These are phyloP conservation scores for Drosophila picticornis DNA, from an alignment of 2,888 invertebrate genomes.

Conservation along the genomic window DNA sequence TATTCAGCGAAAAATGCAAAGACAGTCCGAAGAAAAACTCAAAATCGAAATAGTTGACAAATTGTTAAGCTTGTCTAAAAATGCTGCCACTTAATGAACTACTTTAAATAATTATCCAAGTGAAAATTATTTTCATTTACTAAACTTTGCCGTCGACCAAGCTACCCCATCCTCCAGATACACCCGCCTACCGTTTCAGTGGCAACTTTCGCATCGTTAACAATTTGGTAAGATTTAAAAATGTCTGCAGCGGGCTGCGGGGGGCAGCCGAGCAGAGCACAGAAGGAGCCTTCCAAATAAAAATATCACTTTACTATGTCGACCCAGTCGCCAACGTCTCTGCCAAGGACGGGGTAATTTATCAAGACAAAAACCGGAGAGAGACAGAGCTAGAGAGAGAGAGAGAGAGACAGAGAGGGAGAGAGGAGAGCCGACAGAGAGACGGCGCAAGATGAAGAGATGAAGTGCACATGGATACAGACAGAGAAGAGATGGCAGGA, in stretches of 20 bases:
- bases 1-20: slow-evolving; percentile 26
- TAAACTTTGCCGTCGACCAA: slow-evolving; percentile 68
- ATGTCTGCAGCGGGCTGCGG: slow-evolving; percentile 47
- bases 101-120: slow-evolving; percentile 78
- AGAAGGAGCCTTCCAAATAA: slow-evolving; percentile 60
- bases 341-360: slow-evolving; percentile 81
- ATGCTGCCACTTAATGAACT: slow-evolving; percentile 77
- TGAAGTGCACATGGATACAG: slow-evolving; percentile 53
- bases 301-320: slow-evolving; percentile 81
- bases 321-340: slow-evolving; percentile 58
- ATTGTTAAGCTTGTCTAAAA: slow-evolving; percentile 62
- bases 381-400: neutral
- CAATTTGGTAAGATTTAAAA: slow-evolving; percentile 81
- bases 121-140: slow-evolving; percentile 78
- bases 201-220: slow-evolving; percentile 79
- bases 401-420: neutral
- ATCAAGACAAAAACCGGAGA: slow-evolving; percentile 75
- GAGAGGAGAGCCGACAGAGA: slow-evolving; percentile 10
- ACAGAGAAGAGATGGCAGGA: slow-evolving; percentile 54
- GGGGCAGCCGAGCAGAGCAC: neutral
- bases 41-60: slow-evolving; percentile 65
- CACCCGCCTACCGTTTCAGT: slow-evolving; percentile 44
- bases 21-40: slow-evolving; percentile 18
- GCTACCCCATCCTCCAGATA: slow-evolving; percentile 7
- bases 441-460: slow-evolving; percentile 32